phyloP scores from a whole-genome alignment of 2,888 invertebrate species.

The Cataglyphis rosenhaueri region DNA sequence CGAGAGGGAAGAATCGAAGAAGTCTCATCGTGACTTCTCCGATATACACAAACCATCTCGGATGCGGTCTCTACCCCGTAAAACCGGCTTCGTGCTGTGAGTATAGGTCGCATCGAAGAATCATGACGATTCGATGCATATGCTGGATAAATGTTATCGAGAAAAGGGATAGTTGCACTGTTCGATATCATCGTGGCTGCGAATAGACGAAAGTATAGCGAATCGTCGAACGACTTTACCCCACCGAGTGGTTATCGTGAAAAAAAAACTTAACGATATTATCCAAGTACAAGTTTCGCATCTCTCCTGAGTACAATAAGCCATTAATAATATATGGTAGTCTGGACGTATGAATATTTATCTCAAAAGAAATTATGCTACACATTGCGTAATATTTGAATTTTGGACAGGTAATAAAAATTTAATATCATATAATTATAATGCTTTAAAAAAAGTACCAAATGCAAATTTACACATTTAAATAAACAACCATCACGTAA shows the following conservation, averaged over 20 bases:
- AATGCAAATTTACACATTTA: neutral
- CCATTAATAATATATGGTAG: neutral
- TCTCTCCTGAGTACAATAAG: slow-evolving; percentile 10
- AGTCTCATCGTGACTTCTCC: slow-evolving; percentile 54
- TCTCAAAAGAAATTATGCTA: neutral
- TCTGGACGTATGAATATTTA: slow-evolving; percentile 19
- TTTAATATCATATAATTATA: neutral
- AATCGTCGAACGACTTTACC: slow-evolving; percentile 24
- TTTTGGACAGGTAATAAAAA: neutral
- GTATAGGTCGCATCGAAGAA: slow-evolving; percentile 53
- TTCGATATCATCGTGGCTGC: slow-evolving; percentile 17
- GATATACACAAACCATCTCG: slow-evolving; percentile 31
- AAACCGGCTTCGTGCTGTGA: slow-evolving; percentile 43
- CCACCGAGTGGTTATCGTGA: neutral
- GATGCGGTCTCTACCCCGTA: slow-evolving; percentile 2
- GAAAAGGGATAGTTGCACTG: slow-evolving; percentile 39
- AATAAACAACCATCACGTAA: neutral
- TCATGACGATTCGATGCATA: slow-evolving; percentile 55
- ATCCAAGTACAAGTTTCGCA: neutral
- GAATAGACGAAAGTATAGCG: slow-evolving; percentile 25
- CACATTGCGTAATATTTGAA: slow-evolving; percentile 10
- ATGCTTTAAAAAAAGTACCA: neutral
- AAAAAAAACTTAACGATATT: slow-evolving; percentile 10
- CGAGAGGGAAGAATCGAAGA: slow-evolving; percentile 11
- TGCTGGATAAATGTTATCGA: slow-evolving; percentile 53